A percentile compares a stretch with the other conserved stretches of the same genome.
Conservation (phyloP, 1,140 invertebrate species). For the Drosophila hydei region DNA sequence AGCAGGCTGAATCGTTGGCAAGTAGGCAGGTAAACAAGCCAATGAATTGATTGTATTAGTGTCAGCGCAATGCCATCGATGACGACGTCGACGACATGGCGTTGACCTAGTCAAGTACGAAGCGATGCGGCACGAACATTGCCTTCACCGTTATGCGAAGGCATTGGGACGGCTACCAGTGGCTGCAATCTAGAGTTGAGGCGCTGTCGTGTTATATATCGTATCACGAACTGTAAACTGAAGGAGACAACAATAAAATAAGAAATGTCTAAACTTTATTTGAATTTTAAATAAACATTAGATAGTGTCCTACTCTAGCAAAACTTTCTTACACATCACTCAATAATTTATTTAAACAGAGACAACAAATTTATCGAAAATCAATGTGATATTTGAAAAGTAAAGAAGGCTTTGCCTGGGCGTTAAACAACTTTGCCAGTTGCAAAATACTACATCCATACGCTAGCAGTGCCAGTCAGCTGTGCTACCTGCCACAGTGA, state of each 20-base stretch:
- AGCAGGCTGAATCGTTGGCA: background rate
- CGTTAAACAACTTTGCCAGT: constrained; percentile 6
- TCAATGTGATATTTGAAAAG: constrained; percentile 34
- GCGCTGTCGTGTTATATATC: background rate
- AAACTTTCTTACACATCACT: constrained; percentile 17
- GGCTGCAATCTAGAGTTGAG: constrained; percentile 33
- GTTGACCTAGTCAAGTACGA: constrained; percentile 67
- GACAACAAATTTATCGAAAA: constrained; percentile 43
- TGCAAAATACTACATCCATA: background rate
- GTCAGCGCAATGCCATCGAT: constrained; percentile 44
- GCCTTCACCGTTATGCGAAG: constrained; percentile 49
- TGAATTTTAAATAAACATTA: too few species aligned
- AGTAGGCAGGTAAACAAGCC: constrained; percentile 56
- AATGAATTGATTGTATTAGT: constrained; percentile 66
- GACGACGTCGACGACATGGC: constrained; percentile 42
- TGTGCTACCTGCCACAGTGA: constrained; percentile 9
- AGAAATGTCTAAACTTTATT: background rate
- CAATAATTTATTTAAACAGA: constrained; percentile 1
- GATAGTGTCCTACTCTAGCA: background rate
- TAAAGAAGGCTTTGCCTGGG: constrained; percentile 13
- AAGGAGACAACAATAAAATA: background rate
- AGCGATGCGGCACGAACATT: constrained; percentile 20
- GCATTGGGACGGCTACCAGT: constrained; percentile 2
- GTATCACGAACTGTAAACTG: background rate
- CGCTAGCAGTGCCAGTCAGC: background rate